Base-by-base conservation (phyloP, 2,888 invertebrate genomes). In the Sympetrum striolatum region DNA sequence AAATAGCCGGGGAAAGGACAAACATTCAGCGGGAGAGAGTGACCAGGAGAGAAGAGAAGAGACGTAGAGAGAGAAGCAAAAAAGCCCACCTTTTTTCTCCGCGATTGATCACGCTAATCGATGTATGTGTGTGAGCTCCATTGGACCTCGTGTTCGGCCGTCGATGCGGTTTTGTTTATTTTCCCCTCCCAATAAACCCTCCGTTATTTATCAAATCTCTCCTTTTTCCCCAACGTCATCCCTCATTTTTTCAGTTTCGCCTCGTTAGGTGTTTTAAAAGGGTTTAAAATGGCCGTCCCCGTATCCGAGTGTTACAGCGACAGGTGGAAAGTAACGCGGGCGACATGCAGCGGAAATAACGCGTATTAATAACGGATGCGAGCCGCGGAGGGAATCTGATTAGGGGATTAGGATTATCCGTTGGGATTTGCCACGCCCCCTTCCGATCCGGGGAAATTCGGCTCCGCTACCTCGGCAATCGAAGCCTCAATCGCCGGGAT, bases 51-150 rank as follows among this genome's bases (percentile, higher is more conserved):
- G 12, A 25, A 25, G 81, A 31, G 25, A 10, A 10, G 37, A 39
- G 80, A 6, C 22, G 12, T 25, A 48, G 58, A 22, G 53, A 53
- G 31, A n/a, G 18, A 37, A 86, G 60, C n/a, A 86, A 37, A 35
- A 35, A 60, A 37, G n/a, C 37, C 37, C 35, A 60, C 60, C 60
- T 86, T 60, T 58, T 86, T 60, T 37, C 60, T 53, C 58, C 53
- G 82, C 82, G 53, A 82, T 82, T 64, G 86, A 86, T 86, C 86
- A 86, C 86, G 86, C 60, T 86, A 86, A 86, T 86, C 86, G 86
- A 86, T 86, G 86, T 60, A 60, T 86, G 86, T 37, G 60, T 86
- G 86, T 64, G 48, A 39, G 86, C 86, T 37, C 86, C 86, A 86
- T 86, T 60, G 86, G 86, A 64, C 86, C 25, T 60, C 60, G 86